Base-by-base conservation (phyloP, 1,140 invertebrate genomes). In the Mactra quadrangularis region DNA sequence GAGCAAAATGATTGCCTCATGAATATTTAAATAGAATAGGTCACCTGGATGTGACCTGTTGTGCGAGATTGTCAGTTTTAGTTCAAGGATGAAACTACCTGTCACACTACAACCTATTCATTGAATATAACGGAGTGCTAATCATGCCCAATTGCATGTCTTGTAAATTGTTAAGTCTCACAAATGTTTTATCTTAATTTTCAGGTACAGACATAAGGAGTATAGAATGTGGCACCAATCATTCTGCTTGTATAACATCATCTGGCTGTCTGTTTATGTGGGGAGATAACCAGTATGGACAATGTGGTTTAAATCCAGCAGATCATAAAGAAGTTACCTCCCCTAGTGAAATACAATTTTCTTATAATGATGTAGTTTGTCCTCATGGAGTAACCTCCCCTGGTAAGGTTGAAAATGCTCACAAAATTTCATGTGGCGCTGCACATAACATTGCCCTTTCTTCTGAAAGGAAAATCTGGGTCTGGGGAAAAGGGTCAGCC, bases 391-490 rank as follows among this genome's bases (percentile, higher is more conserved):
- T 89, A 19, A 62, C 77, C 15, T 52, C 50, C 62, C 45, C 45
- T 53, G 62, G 52, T 25, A 19, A n/a, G 4, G 59, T n/a, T 29
- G 77, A 79, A 22, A 33, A 66, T 41, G 62, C 53, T 4, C 9
- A 55, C 75, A 94, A 94, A 89, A 94, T 96, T 68, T 94, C 95
- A 47, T 98, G 97, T 94, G 98, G 98, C 2, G 93, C 95, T 64
- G 94, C 94, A 57, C 97, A 99, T 92, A 97, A 97, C 4, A 91
- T 98, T 87, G 97, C 96, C 0, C 91, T 98, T 4, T 97, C 97
- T 82, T 95, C 96, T 88, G 97, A 97, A 95, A 97, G 95, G 27
- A 95, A 96, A 81, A 91, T 97, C 13, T 96, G 96, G 96, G 95
- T 95, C 0, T 95, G 94, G 85, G 96, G 96, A 53, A 91, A 93